These are phyloP conservation scores for Pholis gunnellus DNA, from an alignment of 2,113 vertebrate species.

Conservation along the genomic window DNA sequence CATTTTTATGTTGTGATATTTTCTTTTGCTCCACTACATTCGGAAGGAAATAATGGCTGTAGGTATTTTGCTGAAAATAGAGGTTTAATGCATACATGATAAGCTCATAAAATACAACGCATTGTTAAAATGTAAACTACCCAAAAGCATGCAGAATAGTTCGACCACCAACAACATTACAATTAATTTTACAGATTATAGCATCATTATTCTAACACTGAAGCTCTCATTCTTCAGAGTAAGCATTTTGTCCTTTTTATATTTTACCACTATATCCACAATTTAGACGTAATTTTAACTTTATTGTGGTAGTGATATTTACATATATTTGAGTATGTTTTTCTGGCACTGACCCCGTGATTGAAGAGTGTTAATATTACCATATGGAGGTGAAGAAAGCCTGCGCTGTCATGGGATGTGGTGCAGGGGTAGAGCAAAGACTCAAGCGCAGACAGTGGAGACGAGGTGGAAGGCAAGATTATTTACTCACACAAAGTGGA, in stretches of 20 bases:
- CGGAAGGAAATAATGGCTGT: background rate
- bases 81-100: constrained; percentile 16
- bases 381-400: background rate
- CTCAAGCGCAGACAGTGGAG: too few species aligned
- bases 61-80: background rate
- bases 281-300: too few species aligned
- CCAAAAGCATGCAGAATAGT: background rate
- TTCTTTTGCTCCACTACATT: background rate
- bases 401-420: too few species aligned
- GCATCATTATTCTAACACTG: constrained; percentile 25
- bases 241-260: background rate
- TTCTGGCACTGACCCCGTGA: background rate
- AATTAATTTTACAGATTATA: constrained; percentile 30
- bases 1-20: background rate
- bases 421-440: too few species aligned
- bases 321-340: background rate
- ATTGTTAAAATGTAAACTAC: constrained; percentile 29
- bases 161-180: constrained; percentile 11
- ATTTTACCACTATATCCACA: background rate
- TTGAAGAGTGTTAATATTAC: background rate
- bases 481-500: too few species aligned
- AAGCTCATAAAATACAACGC: constrained; percentile 23
- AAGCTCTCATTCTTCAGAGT: background rate
- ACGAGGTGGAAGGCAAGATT: too few species aligned
- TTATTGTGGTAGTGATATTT: background rate